Conservation (phyloP, 2,113 vertebrate genomes). For the Peucedramus taeniatus region DNA sequence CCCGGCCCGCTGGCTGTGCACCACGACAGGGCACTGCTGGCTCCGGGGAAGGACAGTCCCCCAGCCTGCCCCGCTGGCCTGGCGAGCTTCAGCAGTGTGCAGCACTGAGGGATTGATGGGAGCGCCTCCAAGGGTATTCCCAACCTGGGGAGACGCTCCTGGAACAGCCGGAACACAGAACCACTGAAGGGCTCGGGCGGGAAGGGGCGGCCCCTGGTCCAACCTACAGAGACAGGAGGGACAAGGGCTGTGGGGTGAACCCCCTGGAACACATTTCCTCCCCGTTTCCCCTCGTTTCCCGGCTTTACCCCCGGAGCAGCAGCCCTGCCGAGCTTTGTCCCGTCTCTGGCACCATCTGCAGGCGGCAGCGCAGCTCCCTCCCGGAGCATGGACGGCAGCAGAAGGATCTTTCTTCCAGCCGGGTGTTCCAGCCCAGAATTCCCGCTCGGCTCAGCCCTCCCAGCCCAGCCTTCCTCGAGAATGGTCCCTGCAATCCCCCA, state of each 20-base stretch:
- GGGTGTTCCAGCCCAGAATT: rapidly evolving
- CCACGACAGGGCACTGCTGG: neutral
- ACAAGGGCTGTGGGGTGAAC: rapidly evolving
- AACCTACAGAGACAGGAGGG: rapidly evolving
- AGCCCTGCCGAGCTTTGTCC: neutral
- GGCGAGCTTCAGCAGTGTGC: neutral
- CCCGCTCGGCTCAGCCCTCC: neutral
- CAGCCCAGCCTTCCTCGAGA: neutral
- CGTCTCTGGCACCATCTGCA: constrained; percentile 68
- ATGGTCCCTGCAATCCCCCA: too few species aligned
- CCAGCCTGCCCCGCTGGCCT: neutral
- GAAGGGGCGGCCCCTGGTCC: neutral
- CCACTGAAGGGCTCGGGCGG: rapidly evolving
- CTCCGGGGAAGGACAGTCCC: neutral
- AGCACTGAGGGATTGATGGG: neutral
- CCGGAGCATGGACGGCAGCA: neutral
- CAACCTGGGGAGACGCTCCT: neutral
- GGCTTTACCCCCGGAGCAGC: rapidly evolving
- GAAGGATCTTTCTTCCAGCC: rapidly evolving
- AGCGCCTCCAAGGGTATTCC: neutral
- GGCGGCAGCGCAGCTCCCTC: neutral
- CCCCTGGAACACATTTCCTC: neutral
- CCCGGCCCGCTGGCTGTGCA: neutral
- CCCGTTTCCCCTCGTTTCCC: rapidly evolving
- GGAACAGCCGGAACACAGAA: rapidly evolving